Evolutionary conservation across 35 echinoderm and acorn worm genomes (phyloP), one percentile per base, ranked within the genome.

Genomic region (Eucidaris tribuloides): DNA sequence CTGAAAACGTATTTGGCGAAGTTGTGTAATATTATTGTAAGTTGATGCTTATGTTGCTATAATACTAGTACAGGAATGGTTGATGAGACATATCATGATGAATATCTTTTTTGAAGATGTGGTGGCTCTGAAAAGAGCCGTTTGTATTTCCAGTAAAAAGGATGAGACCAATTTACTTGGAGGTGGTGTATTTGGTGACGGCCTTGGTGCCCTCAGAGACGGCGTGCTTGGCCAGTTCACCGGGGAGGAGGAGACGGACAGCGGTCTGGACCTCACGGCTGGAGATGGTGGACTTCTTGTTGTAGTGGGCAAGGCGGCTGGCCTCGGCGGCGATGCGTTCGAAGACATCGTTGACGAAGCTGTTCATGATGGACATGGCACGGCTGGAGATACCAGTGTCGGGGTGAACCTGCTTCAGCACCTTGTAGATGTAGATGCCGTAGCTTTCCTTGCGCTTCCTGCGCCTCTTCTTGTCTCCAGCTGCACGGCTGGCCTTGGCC

Each of bases 281-380:
- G 74, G 66, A 89, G 87, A 94, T 85, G 61, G 92, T 94, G 44
- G 86, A 89, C 82, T 88, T 89, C 82, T 89, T 94, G 86, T 94
- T 94, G 86, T 89, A 89, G 49, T 89, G 58, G 65, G 92, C 86
- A 72, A 94, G 59, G 45, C 92, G 86, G 52, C 86, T 84, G 30
- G 92, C 86, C 27, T 94, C 92, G 19, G 64, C 84, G 35, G 89
- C 89, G 52, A 97, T 94, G 45, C 86, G 85, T 52, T 97, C 82
- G 89, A 92, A 89, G 94, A 97, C 79, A 79, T 91, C 85, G 81
- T 97, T 91, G 34, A 88, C 82, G 58, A 91, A 88, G 79, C 89
- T 84, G 91, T 97, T 97, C 94, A 97, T 97, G 85, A 97, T 97
- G 48, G 79, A 80, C 93, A 96, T 96, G 79, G 93, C 93, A 36